A percentile compares a stretch with the other conserved stretches of the same genome.
Conservation (phyloP, 2,888 invertebrate species). For the Drosophila leonis region DNA sequence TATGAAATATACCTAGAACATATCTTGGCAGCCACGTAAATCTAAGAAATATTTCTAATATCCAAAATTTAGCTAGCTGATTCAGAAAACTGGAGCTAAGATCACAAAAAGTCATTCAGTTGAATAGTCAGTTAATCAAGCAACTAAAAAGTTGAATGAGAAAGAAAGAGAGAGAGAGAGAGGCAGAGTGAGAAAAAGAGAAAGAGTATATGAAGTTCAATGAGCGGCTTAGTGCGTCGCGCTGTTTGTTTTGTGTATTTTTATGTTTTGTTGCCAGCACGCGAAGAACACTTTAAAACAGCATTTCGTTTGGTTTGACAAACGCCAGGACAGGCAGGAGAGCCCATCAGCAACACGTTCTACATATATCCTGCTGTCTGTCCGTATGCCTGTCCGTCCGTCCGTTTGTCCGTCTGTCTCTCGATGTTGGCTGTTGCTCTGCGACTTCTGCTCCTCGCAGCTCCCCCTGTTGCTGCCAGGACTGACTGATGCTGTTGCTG, state of each 20-base stretch:
- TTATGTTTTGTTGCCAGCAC: slow-evolving; percentile 31
- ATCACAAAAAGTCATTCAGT: not conserved
- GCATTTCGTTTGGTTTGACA: slow-evolving; percentile 57
- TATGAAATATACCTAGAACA: no score
- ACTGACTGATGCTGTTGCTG: slow-evolving; percentile 14
- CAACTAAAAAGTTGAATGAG: not conserved
- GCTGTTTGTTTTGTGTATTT: slow-evolving; percentile 28
- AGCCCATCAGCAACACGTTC: slow-evolving; percentile 53
- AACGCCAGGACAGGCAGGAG: slow-evolving; percentile 44
- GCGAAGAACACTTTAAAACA: slow-evolving; percentile 54
- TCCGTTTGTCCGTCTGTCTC: slow-evolving; percentile 28
- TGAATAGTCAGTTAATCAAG: not conserved
- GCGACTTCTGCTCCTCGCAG: slow-evolving; percentile 1
- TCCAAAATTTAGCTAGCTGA: no score
- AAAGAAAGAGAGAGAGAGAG: not conserved
- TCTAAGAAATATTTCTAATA: no score
- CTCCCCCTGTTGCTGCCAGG: not conserved
- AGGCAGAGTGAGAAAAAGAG: not conserved
- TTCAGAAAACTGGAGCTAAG: no score
- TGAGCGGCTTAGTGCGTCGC: slow-evolving; percentile 3
- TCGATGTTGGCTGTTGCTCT: slow-evolving; percentile 31
- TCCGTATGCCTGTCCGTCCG: slow-evolving; percentile 15
- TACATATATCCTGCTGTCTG: slow-evolving; percentile 50
- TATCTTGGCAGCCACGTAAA: no score
- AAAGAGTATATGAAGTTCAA: slow-evolving; percentile 29